phyloP scores from a whole-genome alignment of 2,888 invertebrate genomes.

The Drosophila flavopinicola region DNA sequence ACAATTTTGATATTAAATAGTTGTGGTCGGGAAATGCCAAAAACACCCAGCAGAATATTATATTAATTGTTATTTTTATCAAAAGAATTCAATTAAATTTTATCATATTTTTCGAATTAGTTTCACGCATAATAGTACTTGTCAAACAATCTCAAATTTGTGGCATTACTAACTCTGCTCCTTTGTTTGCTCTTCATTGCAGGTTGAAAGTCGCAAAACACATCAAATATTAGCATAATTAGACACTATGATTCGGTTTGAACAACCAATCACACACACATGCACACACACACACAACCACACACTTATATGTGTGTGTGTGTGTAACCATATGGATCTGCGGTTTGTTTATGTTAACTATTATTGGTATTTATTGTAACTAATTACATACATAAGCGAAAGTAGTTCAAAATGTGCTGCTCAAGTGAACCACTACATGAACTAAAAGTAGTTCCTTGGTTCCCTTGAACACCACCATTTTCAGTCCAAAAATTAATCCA shows the following conservation, averaged over 20 bases:
- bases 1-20: no score
- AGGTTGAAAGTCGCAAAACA: slow-evolving; percentile 78
- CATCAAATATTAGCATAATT: slow-evolving; percentile 78
- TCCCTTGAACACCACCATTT: slow-evolving; percentile 56
- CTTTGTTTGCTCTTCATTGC: slow-evolving; percentile 34
- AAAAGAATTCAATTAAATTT: no score
- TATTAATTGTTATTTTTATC: no score
- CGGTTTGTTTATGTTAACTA: slow-evolving; percentile 77
- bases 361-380: slow-evolving; percentile 73
- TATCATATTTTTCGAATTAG: no score
- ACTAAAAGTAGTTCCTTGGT: slow-evolving; percentile 16
- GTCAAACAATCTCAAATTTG: no score
- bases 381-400: slow-evolving; percentile 21
- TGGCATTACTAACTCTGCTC: not conserved
- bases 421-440: slow-evolving; percentile 36
- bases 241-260: slow-evolving; percentile 52
- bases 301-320: slow-evolving; percentile 7
- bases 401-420: slow-evolving; percentile 46
- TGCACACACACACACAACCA: slow-evolving; percentile 19
- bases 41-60: no score
- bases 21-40: no score
- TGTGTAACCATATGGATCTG: not conserved
- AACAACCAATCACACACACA: slow-evolving; percentile 29
- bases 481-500: slow-evolving; percentile 13
- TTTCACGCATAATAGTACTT: no score